These are phyloP conservation scores for Candidula unifasciata DNA, from an alignment of 2,888 invertebrate species.

Conservation along the genomic window DNA sequence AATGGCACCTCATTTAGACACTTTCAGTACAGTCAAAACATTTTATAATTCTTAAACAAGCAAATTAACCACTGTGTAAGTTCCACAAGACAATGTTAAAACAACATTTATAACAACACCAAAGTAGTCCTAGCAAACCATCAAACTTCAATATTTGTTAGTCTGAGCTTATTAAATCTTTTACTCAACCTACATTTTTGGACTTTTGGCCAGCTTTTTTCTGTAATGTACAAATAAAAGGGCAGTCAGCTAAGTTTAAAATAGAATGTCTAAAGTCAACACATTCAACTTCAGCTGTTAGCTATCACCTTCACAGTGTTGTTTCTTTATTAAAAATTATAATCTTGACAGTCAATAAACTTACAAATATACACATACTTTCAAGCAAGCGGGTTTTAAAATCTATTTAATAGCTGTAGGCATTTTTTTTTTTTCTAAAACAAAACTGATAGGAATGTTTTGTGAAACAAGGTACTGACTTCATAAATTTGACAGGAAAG, in stretches of 20 bases:
- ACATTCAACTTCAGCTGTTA: too few species aligned
- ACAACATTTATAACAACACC: constrained; percentile 6
- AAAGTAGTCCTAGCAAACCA: constrained; percentile 16
- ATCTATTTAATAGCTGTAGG: too few species aligned
- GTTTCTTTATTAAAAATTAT: too few species aligned
- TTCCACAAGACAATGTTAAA: constrained; percentile 22
- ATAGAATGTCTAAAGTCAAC: not conserved
- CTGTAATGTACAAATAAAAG: constrained; percentile 38
- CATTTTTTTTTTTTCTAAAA: too few species aligned
- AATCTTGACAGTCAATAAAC: too few species aligned
- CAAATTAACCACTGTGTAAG: not conserved
- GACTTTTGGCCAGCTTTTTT: constrained; percentile 50
- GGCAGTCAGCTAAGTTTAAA: not conserved
- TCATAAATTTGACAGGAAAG: too few species aligned
- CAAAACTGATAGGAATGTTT: too few species aligned
- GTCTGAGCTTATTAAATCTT: constrained; percentile 19
- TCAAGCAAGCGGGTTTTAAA: too few species aligned
- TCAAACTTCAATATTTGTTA: constrained; percentile 3
- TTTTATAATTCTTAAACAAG: not conserved
- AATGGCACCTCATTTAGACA: not conserved
- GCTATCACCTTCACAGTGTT: too few species aligned
- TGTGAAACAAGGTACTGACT: too few species aligned
- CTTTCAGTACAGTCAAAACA: not conserved
- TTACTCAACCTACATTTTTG: constrained; percentile 50
- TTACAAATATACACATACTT: too few species aligned